Conservation (phyloP, 2,113 vertebrate genomes). For the Tonatia bakeri region DNA sequence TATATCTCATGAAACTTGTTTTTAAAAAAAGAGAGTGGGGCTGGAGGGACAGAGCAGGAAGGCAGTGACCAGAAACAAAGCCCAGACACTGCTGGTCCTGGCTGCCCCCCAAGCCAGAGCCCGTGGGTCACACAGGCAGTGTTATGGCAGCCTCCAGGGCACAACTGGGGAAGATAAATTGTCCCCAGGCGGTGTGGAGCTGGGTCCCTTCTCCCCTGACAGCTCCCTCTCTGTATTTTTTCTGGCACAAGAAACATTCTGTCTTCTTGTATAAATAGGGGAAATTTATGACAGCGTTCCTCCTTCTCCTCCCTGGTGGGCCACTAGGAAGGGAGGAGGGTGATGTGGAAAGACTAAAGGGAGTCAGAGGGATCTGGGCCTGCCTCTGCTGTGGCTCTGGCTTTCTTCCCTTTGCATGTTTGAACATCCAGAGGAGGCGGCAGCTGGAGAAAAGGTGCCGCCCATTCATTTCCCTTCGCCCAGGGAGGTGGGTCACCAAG, state of each 20-base stretch:
- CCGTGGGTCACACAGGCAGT: background rate
- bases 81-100: background rate
- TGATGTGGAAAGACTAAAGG: slow-evolving; percentile 4
- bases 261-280: slow-evolving; percentile 76
- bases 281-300: slow-evolving; percentile 75
- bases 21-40: background rate
- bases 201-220: slow-evolving; percentile 75
- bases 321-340: slow-evolving; percentile 35
- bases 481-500: background rate
- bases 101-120: slow-evolving; percentile 38
- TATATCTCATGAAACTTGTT: slow-evolving; percentile 13
- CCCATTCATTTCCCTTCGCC: background rate
- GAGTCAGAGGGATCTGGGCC: background rate
- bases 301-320: slow-evolving; percentile 58
- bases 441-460: background rate
- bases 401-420: background rate
- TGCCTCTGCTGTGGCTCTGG: background rate
- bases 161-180: slow-evolving; percentile 48
- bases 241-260: slow-evolving; percentile 73
- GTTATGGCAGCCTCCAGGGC: slow-evolving; percentile 35
- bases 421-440: slow-evolving; percentile 2
- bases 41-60: background rate
- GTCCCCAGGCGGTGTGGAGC: slow-evolving; percentile 53
- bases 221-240: slow-evolving; percentile 71
- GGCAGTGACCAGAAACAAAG: slow-evolving; percentile 31